Evolutionary conservation across 2,113 vertebrate species (phyloP).

Genomic region (Meriones unguiculatus): DNA sequence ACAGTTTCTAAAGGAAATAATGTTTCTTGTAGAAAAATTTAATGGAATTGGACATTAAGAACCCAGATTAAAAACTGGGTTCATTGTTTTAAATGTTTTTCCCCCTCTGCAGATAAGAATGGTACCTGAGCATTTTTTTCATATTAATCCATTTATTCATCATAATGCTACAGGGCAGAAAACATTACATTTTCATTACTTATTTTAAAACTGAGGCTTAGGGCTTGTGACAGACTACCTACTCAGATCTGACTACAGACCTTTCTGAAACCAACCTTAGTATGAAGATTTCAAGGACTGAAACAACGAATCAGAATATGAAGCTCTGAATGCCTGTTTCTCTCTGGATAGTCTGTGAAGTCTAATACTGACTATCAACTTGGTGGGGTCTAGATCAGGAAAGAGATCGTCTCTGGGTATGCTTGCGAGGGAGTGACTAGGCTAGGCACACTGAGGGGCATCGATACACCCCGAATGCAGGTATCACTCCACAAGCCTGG

Average conservation of each 20-base stretch:
- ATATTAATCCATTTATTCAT: neutral
- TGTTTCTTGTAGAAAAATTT: neutral
- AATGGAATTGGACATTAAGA: neutral
- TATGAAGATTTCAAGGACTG: neutral
- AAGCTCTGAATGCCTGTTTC: neutral
- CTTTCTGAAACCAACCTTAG: neutral
- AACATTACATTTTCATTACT: neutral
- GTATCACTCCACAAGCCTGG: neutral
- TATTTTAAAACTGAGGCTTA: conserved; percentile 16
- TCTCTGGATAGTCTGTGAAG: neutral
- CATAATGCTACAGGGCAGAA: neutral
- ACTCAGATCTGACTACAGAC: neutral
- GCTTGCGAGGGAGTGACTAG: neutral
- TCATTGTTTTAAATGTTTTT: conserved; percentile 1
- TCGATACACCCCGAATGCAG: too few relatives aligned
- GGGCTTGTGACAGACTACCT: neutral
- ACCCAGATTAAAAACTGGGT: neutral
- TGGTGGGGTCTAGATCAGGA: neutral
- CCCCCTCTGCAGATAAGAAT: neutral
- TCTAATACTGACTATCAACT: neutral
- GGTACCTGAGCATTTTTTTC: neutral
- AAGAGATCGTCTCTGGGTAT: neutral
- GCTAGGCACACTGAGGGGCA: neutral
- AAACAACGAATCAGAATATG: neutral
- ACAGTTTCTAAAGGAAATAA: conserved; percentile 38